Evolutionary conservation across 64 coral and sea anemone genomes (phyloP), one percentile per base, ranked within the genome.

Genomic region (Actinia tenebrosa): DNA sequence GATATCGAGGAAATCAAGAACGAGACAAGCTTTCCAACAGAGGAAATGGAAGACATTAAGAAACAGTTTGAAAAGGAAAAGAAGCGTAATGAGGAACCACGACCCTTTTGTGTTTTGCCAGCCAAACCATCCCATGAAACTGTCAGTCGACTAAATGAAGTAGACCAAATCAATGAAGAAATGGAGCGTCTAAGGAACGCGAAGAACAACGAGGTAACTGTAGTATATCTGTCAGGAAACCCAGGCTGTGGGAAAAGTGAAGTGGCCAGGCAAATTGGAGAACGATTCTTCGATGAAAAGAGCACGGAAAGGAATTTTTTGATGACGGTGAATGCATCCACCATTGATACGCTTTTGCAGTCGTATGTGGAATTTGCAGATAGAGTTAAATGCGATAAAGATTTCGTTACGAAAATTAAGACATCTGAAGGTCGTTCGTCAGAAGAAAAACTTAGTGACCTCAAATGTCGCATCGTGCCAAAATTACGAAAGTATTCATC

Each of bases 11-110:
- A 91, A 19, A 62, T 91, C 14, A 64, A 62, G 79, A 86, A 79
- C 56, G 84, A 91, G 56, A 91, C 54, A 47, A 91, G 69, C 22
- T 91, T 91, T 85, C 90, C 71, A 52, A 91, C 90, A 2, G 58
- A 91, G 16, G 77, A 91, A 59, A 7, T 91, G 18, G 22, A 68
- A 43, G 60, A 87, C n/a, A 50, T 91, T 7, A 44, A 69, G 50
- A 46, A 87, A 80, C 54, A 91, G 79, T 61, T 91, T 9, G 61
- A 47, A 1, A 69, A 87, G 30, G 54, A 86, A 55, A 91, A 91
- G n/a, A 86, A 80, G 23, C 53, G 78, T 7, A 80, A 88, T 55
- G 72, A 83, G 61, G 20, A 89, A 69, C 88, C 79, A 26, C 77
- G 44, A 46, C 56, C 82, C 8, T 84, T 84, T 30, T 84, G 46